Evolutionary conservation across 2,888 invertebrate genomes (phyloP).

Genomic region (Sarcophaga subvicina): DNA sequence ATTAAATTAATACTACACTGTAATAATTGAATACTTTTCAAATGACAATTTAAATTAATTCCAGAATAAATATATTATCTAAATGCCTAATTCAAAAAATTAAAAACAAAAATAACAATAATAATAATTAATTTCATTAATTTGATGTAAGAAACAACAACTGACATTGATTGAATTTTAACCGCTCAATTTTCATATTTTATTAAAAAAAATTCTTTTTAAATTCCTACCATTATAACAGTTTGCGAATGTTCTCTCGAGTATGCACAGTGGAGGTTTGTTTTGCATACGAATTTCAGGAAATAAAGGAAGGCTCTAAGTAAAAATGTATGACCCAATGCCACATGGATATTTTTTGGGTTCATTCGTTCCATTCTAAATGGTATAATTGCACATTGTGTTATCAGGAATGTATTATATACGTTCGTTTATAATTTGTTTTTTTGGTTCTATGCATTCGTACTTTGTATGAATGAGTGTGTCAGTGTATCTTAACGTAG

Average conservation of each 20-base stretch:
- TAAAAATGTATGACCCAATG: slow-evolving; percentile 30
- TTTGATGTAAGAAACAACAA: too few species aligned
- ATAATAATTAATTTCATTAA: neutral
- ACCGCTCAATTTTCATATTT: neutral
- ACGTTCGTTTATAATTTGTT: neutral
- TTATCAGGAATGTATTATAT: slow-evolving; percentile 51
- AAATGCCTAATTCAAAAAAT: neutral
- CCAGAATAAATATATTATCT: neutral
- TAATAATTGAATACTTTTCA: slow-evolving; percentile 50
- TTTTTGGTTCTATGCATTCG: neutral
- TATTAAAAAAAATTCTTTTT: neutral
- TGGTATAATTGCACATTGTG: slow-evolving; percentile 67
- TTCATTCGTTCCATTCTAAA: slow-evolving; percentile 35
- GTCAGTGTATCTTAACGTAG: neutral
- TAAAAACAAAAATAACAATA: neutral
- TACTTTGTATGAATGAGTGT: neutral
- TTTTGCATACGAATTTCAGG: neutral
- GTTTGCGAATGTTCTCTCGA: too few species aligned
- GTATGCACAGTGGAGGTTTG: neutral
- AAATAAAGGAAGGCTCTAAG: slow-evolving; percentile 20
- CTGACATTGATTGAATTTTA: neutral
- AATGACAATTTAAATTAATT: slow-evolving; percentile 47
- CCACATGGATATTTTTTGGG: neutral
- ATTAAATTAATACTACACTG: slow-evolving; percentile 48
- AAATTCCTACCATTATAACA: too few species aligned